Percentiles rank a stretch among this genome's conserved stretches.
These are phyloP conservation scores for Channa argus DNA, from an alignment of 2,113 vertebrate genomes.

Conservation along the genomic window DNA sequence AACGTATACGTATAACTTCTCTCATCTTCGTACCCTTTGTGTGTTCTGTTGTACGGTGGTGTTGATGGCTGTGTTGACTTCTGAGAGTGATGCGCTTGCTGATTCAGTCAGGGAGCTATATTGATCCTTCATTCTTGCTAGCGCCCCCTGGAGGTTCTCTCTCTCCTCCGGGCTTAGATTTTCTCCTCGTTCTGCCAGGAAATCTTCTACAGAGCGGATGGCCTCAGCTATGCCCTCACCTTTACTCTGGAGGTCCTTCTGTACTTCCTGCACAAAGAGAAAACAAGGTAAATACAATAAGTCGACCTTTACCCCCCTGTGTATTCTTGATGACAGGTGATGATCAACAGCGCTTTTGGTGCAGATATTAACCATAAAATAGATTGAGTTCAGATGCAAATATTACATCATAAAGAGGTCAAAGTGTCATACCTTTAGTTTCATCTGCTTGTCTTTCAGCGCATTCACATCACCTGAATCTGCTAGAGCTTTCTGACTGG, in stretches of 20 bases:
- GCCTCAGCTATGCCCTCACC: slow-evolving; percentile 82
- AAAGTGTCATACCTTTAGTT: slow-evolving; percentile 85
- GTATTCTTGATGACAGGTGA: too few species aligned
- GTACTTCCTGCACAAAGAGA: slow-evolving; percentile 85
- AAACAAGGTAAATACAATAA: not conserved
- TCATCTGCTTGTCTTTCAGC: slow-evolving; percentile 88
- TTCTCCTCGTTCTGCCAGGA: slow-evolving; percentile 88
- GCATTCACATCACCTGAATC: slow-evolving; percentile 81
- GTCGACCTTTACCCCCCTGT: not conserved
- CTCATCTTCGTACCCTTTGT: slow-evolving; percentile 85
- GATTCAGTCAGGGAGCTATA: slow-evolving; percentile 86
- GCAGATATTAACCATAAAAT: too few species aligned
- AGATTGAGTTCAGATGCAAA: too few species aligned
- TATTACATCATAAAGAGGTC: too few species aligned
- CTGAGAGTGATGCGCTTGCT: slow-evolving; percentile 82
- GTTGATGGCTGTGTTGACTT: slow-evolving; percentile 87
- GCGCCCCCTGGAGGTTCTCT: slow-evolving; percentile 82
- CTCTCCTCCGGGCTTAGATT: slow-evolving; percentile 87
- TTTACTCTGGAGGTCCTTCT: slow-evolving; percentile 87
- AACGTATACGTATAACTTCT: too few species aligned
- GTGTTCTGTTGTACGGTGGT: slow-evolving; percentile 92
- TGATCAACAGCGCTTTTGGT: too few species aligned
- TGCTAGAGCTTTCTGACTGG: slow-evolving; percentile 75
- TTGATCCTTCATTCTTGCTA: slow-evolving; percentile 88
- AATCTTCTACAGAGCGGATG: slow-evolving; percentile 89